phyloP scores from a whole-genome alignment of 2,797 vertebrate species.

The Mycteria americana region DNA sequence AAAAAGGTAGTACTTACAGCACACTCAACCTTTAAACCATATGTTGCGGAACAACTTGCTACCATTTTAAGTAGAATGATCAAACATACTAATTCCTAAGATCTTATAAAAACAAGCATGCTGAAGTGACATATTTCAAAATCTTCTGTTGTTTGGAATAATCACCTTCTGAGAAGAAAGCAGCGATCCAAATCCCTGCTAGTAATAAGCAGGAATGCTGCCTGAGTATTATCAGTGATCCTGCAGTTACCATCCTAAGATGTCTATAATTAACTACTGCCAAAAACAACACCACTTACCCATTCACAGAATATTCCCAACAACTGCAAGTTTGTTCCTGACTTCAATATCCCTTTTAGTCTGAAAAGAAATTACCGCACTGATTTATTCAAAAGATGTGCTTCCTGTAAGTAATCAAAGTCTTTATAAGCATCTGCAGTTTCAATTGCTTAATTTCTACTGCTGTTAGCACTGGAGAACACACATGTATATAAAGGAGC shows the following conservation, averaged over 20 bases:
- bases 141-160: not conserved
- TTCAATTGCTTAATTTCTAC: constrained; percentile 24
- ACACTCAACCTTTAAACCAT: not conserved
- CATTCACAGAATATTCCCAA: constrained; percentile 32
- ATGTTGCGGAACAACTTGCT: not conserved
- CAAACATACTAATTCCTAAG: not conserved
- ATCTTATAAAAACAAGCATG: not conserved
- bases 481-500: not conserved
- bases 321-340: constrained; percentile 54
- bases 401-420: constrained; percentile 55
- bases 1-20: not conserved
- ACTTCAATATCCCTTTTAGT: constrained; percentile 39
- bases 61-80: not conserved
- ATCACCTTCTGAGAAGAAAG: constrained; percentile 9
- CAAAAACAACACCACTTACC: constrained; percentile 36
- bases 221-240: constrained; percentile 34
- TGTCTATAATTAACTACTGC: not conserved
- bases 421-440: constrained; percentile 26
- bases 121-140: not conserved
- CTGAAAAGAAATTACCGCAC: constrained; percentile 40
- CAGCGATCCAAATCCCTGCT: constrained; percentile 15
- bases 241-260: constrained; percentile 28
- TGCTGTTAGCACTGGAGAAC: not conserved
- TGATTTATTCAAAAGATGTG: constrained; percentile 44
- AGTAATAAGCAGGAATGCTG: constrained; percentile 29